phyloP scores from a whole-genome alignment of 2,113 vertebrate genomes.

The Platichthys flesus region DNA sequence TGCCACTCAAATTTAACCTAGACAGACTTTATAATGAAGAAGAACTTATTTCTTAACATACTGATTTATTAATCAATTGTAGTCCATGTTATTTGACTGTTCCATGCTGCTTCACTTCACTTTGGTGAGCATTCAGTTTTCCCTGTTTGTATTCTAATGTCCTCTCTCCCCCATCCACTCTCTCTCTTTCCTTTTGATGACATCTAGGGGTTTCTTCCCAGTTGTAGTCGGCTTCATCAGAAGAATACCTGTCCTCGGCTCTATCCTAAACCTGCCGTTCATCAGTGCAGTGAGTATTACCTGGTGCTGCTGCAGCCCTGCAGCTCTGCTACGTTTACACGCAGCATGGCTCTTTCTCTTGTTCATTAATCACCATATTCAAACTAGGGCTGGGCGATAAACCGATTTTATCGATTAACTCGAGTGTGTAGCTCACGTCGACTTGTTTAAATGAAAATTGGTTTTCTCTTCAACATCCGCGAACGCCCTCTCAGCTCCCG shows the following conservation, averaged over 20 bases:
- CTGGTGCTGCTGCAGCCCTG: background rate
- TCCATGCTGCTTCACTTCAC: too few species aligned
- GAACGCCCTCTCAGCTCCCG: too few species aligned
- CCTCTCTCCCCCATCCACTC: background rate
- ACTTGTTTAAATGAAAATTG: too few species aligned
- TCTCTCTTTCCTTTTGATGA: background rate
- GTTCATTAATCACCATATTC: conserved; percentile 28
- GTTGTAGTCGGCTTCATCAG: conserved; percentile 96
- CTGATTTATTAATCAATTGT: too few species aligned
- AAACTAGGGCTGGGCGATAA: too few species aligned
- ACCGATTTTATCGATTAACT: too few species aligned
- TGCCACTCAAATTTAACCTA: too few species aligned
- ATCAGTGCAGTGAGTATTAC: conserved; percentile 92
- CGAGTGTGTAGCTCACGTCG: too few species aligned
- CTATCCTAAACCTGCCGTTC: conserved; percentile 96
- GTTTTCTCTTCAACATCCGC: too few species aligned
- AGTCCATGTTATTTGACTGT: background rate
- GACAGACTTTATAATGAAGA: too few species aligned
- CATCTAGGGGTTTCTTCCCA: conserved; percentile 95
- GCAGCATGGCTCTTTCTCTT: conserved; percentile 37
- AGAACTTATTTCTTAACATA: too few species aligned
- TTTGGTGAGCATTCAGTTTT: background rate
- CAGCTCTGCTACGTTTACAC: background rate
- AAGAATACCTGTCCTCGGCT: conserved; percentile 95
- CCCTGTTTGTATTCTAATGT: background rate